Evolutionary conservation across 2,113 vertebrate species (phyloP).

Genomic region (Stercorarius parasiticus): DNA sequence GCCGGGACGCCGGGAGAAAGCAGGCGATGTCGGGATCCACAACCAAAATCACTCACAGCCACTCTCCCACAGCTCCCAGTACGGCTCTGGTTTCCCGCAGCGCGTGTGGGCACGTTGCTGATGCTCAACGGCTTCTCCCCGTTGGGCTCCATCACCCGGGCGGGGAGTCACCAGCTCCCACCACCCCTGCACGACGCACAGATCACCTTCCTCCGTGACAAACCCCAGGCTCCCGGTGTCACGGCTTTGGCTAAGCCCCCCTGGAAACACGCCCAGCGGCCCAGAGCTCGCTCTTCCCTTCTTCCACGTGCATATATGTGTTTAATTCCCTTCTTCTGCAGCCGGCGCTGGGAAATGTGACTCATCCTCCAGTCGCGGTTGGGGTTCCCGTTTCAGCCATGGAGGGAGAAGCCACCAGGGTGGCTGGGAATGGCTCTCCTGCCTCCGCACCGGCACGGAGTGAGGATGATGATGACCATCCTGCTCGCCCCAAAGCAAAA

Average conservation of each 20-base stretch:
- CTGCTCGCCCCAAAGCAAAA: neutral
- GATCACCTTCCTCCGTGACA: neutral
- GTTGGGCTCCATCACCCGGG: rapidly evolving
- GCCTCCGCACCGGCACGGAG: neutral
- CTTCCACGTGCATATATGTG: rapidly evolving
- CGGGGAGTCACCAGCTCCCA: neutral
- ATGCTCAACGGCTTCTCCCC: neutral
- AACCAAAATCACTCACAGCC: neutral
- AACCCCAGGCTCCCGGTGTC: neutral
- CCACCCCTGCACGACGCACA: neutral
- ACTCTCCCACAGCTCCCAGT: neutral
- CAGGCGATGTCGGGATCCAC: rapidly evolving
- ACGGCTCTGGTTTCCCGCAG: neutral
- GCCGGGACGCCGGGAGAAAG: neutral
- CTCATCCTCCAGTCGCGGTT: neutral
- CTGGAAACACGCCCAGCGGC: neutral
- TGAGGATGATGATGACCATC: neutral
- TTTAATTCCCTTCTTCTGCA: neutral
- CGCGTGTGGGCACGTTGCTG: rapidly evolving
- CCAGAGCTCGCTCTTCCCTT: neutral
- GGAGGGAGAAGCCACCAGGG: too few relatives aligned
- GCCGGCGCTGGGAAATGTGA: neutral
- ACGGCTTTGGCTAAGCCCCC: neutral
- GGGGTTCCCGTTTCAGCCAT: neutral
- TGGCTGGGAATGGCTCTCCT: neutral